These are phyloP conservation scores for Brenthis daphne DNA, from an alignment of 2,888 invertebrate genomes.

Conservation along the genomic window DNA sequence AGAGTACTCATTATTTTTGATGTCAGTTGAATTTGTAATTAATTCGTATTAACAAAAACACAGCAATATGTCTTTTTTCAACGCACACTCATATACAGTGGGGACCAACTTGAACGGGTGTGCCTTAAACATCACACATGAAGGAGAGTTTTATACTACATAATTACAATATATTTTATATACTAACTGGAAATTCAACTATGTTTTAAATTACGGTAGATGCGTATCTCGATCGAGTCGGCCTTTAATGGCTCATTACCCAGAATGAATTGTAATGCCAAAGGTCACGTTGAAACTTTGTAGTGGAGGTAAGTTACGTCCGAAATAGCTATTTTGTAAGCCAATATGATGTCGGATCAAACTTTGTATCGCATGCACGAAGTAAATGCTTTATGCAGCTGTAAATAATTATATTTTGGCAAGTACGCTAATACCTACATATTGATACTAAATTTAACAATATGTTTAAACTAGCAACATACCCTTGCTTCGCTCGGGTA, in stretches of 20 bases:
- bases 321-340: conserved; percentile 6
- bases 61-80: too few relatives aligned
- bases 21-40: too few relatives aligned
- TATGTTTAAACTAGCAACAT: too few relatives aligned
- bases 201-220: conserved; percentile 22
- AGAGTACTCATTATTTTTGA: too few relatives aligned
- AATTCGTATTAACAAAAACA: too few relatives aligned
- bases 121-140: too few relatives aligned
- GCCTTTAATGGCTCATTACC: conserved; percentile 33
- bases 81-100: too few relatives aligned
- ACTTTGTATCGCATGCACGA: conserved; percentile 7
- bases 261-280: conserved; percentile 32
- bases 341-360: not conserved
- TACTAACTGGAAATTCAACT: conserved; percentile 4
- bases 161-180: conserved; percentile 7
- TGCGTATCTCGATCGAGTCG: conserved; percentile 25
- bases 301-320: conserved; percentile 14
- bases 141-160: not conserved
- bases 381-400: not conserved
- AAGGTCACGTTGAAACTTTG: conserved; percentile 26
- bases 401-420: too few relatives aligned
- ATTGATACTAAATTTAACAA: too few relatives aligned
- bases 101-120: too few relatives aligned
- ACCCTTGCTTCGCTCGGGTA: too few relatives aligned
- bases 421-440: too few relatives aligned